Conservation (phyloP, 2,113 vertebrate species). For the Aegithalos caudatus region DNA sequence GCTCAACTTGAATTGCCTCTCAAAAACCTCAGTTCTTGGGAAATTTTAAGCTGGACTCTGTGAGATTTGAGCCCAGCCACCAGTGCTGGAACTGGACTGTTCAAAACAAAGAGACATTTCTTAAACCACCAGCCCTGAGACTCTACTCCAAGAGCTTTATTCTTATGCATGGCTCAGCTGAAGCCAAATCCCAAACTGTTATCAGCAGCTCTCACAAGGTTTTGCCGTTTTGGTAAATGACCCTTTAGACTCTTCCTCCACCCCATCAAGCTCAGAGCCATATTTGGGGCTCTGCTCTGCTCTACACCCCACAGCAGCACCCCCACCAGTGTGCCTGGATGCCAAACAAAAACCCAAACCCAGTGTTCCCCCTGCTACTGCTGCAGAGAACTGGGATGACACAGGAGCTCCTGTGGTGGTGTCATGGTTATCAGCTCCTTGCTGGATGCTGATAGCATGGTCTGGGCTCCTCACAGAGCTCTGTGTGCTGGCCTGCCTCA, state of each 20-base stretch:
- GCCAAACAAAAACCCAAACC: background rate
- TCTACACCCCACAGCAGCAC: background rate
- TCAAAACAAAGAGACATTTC: background rate
- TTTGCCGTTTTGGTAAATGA: background rate
- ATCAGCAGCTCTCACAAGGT: background rate
- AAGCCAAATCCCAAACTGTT: background rate
- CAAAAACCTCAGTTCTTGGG: background rate
- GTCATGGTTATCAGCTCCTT: background rate
- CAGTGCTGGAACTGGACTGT: background rate
- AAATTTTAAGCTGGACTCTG: background rate
- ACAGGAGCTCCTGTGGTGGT: fast-evolving
- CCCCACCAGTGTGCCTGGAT: background rate
- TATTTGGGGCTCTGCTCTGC: background rate
- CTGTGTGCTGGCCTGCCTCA: background rate
- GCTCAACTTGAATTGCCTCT: background rate
- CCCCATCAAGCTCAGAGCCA: background rate
- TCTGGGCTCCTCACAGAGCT: background rate
- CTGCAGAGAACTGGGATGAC: background rate
- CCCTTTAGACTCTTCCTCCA: background rate
- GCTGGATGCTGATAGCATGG: fast-evolving
- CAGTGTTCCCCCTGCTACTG: background rate
- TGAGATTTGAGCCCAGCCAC: background rate
- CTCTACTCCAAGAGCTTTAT: background rate
- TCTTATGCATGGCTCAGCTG: background rate
- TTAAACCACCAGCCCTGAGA: background rate